Evolutionary conservation across 2,888 invertebrate genomes (phyloP), one percentile per base, ranked within the genome.

Genomic region (Rhodophaea formosa): DNA sequence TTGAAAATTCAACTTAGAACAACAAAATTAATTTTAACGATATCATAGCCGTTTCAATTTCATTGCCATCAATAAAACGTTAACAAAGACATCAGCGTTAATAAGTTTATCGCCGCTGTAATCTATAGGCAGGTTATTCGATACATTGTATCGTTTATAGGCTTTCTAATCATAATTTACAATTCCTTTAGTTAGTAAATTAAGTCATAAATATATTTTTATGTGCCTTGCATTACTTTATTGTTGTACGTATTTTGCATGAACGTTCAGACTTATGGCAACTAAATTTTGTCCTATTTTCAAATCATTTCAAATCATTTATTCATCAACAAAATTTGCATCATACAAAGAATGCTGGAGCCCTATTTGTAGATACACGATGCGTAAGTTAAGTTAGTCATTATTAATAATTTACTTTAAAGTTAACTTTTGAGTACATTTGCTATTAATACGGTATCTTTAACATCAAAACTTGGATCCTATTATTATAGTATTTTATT

Each of bases 211-310:
- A 61, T 59, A 59, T 56, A 49, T 57, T 65, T 64, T 64, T 68
- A 68, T 64, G 62, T 61, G 58, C 42, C 53, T 67, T 63, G 61
- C 65, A 62, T 66, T 66, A 66, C 54, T 53, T 47, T 23, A 23
- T 3, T 23, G 5, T 5, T 23, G 23, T 23, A 23, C 23, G 23
- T 23, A 23, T 5, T 84, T 83, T 80, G 79, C 80, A 79, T 79
- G 75, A 67, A 64, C 64, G 70, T 68, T 69, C 65, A 61, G 58
- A 68, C 68, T 68, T 65, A 64, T 68, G 23, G 23, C 23, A 2
- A 23, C 23, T 23, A 2, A 23, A 23, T n/a, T n/a, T n/a, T n/a
- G n/a, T n/a, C n/a, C n/a, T n/a, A n/a, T n/a, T n/a, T n/a, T n/a
- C n/a, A n/a, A n/a, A n/a, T n/a, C n/a, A n/a, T n/a, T n/a, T n/a